Evolutionary conservation across 2,113 vertebrate species (phyloP).

Genomic region (Ivindomyrus marchei): DNA sequence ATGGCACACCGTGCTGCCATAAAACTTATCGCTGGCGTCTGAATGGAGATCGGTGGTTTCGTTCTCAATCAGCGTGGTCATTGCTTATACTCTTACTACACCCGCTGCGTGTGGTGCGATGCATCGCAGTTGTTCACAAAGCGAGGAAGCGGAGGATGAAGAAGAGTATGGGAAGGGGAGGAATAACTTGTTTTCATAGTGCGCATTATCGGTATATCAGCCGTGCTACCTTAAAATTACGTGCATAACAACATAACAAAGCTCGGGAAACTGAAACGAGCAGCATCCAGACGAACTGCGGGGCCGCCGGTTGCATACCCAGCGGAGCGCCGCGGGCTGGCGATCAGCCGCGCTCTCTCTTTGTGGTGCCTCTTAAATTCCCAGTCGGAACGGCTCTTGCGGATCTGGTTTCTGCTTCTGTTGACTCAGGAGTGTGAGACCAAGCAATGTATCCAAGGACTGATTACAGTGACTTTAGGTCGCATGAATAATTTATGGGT

Average conservation of each 20-base stretch:
- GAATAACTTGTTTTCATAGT: background rate
- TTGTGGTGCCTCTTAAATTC: background rate
- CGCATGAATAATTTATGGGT: slow-evolving; percentile 62
- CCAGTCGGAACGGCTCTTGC: slow-evolving; percentile 33
- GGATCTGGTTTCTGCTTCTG: slow-evolving; percentile 56
- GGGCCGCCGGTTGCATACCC: no score
- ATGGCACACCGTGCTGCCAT: background rate
- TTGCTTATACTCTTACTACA: background rate
- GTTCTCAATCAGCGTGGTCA: background rate
- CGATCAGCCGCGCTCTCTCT: background rate
- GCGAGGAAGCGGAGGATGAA: background rate
- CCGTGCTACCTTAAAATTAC: background rate
- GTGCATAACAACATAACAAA: background rate
- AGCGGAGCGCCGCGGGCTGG: background rate
- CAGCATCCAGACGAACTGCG: background rate
- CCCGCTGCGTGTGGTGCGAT: background rate
- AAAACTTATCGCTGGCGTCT: background rate
- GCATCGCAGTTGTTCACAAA: background rate
- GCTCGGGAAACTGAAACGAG: background rate
- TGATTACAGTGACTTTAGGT: slow-evolving; percentile 62
- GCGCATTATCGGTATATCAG: no score
- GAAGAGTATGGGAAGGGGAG: background rate
- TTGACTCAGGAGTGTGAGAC: slow-evolving; percentile 52
- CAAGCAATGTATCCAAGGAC: slow-evolving; percentile 58
- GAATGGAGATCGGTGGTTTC: background rate